Percentiles rank a stretch among this genome's conserved stretches.
Conservation (phyloP, 1,140 invertebrate genomes). For the Drosophila kepulauana region DNA sequence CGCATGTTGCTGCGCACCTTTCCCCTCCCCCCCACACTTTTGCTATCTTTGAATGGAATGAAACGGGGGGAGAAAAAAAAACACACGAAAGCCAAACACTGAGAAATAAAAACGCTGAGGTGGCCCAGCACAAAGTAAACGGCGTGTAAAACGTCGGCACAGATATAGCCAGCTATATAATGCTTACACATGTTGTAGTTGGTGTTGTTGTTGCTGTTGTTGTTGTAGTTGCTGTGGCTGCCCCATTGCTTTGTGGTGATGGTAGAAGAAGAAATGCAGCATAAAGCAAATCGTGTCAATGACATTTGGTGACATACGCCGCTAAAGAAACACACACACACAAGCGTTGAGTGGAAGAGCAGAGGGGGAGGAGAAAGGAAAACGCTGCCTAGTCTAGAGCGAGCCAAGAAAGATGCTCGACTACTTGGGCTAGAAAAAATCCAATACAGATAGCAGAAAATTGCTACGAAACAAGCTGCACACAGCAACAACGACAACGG, state of each 20-base stretch:
- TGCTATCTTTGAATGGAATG: background rate
- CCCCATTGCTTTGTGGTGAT: conserved; percentile 37
- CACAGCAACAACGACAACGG: conserved; percentile 18
- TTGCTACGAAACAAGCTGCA: conserved; percentile 39
- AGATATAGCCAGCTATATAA: conserved; percentile 49
- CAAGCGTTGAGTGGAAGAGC: background rate
- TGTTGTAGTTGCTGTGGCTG: conserved; percentile 32
- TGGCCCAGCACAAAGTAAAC: conserved; percentile 66
- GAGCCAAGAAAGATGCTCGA: conserved; percentile 43
- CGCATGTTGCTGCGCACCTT: conserved; percentile 18
- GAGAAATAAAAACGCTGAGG: conserved; percentile 71
- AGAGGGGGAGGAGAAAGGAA: background rate
- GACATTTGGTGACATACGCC: conserved; percentile 77
- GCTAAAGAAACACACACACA: conserved; percentile 30
- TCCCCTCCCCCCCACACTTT: too few species aligned
- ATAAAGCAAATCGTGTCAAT: conserved; percentile 82
- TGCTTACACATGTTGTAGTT: conserved; percentile 33
- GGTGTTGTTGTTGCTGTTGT: conserved; percentile 28
- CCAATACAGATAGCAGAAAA: conserved; percentile 52
- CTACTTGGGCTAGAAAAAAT: conserved; percentile 50
- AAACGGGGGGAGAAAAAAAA: conserved; percentile 16
- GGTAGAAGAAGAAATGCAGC: conserved; percentile 63
- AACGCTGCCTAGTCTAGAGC: background rate
- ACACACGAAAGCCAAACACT: conserved; percentile 57
- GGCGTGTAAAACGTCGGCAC: conserved; percentile 56